These are phyloP conservation scores for Lagorchestes hirsutus DNA, from an alignment of 2,797 vertebrate species.

Conservation along the genomic window DNA sequence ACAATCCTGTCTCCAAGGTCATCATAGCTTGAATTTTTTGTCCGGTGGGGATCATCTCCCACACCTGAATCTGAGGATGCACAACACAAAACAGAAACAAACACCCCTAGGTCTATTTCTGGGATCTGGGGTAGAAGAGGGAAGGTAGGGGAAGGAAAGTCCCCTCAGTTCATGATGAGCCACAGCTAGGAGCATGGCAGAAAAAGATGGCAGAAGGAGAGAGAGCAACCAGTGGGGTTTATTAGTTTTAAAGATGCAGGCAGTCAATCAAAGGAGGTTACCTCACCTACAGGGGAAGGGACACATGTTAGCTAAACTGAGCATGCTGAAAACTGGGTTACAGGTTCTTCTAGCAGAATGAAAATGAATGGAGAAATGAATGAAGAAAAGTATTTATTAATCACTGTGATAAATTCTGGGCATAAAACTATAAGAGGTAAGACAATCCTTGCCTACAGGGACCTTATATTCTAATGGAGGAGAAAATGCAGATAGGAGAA, in stretches of 20 bases:
- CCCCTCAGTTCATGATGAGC: neutral
- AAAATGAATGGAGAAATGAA: neutral
- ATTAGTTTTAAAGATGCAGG: neutral
- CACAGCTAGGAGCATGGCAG: neutral
- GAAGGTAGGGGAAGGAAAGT: no score
- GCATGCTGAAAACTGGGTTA: neutral
- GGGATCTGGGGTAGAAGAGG: no score
- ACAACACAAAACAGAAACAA: neutral
- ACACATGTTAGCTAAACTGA: neutral
- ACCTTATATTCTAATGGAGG: neutral
- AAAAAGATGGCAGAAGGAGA: neutral
- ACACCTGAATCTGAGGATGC: neutral
- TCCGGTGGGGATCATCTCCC: neutral
- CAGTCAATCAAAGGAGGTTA: neutral
- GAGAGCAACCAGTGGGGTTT: neutral
- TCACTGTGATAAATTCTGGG: neutral
- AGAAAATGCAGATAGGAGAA: neutral
- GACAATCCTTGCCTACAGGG: neutral
- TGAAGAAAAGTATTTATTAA: neutral
- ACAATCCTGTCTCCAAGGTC: neutral
- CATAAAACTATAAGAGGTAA: neutral
- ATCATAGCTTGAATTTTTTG: neutral
- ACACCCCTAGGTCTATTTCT: neutral
- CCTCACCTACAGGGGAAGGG: neutral
- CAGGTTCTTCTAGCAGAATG: neutral